Evolutionary conservation across 2,888 invertebrate species (phyloP), one percentile per base, ranked within the genome.

Genomic region (Lucinisca nassula): DNA sequence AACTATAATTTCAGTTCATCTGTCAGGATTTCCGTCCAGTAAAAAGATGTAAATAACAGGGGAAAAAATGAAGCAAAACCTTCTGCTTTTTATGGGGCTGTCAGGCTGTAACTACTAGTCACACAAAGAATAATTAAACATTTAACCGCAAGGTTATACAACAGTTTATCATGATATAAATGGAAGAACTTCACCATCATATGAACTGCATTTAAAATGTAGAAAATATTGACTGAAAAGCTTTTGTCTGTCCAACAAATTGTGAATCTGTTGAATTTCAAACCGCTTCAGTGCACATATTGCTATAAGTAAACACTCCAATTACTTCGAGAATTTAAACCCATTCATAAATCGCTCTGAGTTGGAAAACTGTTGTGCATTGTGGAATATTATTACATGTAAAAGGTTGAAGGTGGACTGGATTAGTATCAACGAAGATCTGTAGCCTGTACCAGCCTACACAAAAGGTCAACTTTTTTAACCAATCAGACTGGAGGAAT

Each of bases 281-380:
- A 61, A 61, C 27, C 30, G 61, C 61, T 61, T 61, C 61, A 27
- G 61, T 61, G 61, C 61, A 61, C 17, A 17, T n/a, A n/a, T 17
- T 30, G 6, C 3, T 61, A 61, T 61, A 61, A 21, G 61, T 61
- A 61, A 61, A 35, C 67, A 67, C 67, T 67, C 30, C 32, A 67
- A 67, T 10, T 12, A 67, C 67, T 67, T 1, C 35, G 67, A 67
- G 35, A 67, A 67, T 67, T 32, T 67, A 35, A 32, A 67, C 17
- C 67, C 67, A 67, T 67, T 67, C 67, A 67, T 67, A 67, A 67
- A 67, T 35, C 17, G 67, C 35, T 24, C 35, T 67, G 8, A 67
- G 24, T 35, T 35, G 67, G 67, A 67, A 67, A 67, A 67, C 17
- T 14, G 21, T 35, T 32, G 35, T 67, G 67, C 67, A 67, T 35